Evolutionary conservation across 1,140 invertebrate genomes (phyloP).

Genomic region (Leptinotarsa lineolata): DNA sequence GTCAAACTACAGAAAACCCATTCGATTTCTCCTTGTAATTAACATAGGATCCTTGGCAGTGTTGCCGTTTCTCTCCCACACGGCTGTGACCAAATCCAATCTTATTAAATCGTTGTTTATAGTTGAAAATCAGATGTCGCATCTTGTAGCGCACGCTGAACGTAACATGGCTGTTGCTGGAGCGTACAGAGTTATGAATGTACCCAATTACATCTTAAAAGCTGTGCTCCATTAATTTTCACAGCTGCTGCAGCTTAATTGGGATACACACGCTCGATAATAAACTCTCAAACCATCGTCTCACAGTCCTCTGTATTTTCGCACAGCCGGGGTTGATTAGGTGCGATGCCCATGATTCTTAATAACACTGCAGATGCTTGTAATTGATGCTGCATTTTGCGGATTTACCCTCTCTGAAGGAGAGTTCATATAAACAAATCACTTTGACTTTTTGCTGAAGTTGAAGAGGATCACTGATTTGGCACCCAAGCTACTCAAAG

Average conservation of each 20-base stretch:
- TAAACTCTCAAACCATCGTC: constrained; percentile 55
- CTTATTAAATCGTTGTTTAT: constrained; percentile 26
- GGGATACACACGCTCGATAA: constrained; percentile 65
- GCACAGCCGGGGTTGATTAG: constrained; percentile 40
- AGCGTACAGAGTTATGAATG: constrained; percentile 63
- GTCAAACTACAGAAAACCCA: no score
- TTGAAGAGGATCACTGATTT: neutral
- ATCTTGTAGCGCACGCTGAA: constrained; percentile 36
- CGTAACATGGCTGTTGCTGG: constrained; percentile 32
- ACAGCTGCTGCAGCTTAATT: constrained; percentile 70
- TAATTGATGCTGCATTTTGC: neutral
- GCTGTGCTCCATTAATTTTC: constrained; percentile 70
- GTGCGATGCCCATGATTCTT: constrained; percentile 33
- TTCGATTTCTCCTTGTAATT: no score
- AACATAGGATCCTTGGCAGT: no score
- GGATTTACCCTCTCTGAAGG: neutral
- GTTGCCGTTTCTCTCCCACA: no score
- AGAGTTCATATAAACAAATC: neutral
- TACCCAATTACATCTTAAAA: constrained; percentile 71
- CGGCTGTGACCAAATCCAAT: neutral
- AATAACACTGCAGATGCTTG: constrained; percentile 33
- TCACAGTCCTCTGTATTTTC: constrained; percentile 38
- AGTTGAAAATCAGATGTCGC: constrained; percentile 43
- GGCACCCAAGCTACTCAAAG: no score
- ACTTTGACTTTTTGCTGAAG: neutral